Conservation (phyloP, 1,140 invertebrate species). For the Littorina saxatilis region DNA sequence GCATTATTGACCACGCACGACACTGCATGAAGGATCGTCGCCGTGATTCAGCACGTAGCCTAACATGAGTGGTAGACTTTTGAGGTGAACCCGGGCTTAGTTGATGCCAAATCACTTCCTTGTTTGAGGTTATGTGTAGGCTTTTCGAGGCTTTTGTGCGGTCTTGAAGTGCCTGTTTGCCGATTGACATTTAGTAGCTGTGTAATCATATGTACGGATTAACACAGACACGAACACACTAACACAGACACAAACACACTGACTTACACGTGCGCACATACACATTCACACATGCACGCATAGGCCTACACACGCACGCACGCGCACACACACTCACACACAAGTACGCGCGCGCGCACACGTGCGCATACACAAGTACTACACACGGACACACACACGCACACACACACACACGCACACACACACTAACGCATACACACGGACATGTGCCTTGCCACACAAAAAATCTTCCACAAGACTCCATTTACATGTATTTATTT, state of each 20-base stretch:
- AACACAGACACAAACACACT: background rate
- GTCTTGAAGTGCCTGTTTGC: background rate
- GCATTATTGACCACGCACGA: no score
- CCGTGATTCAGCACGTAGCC: no score
- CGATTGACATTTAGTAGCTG: no score
- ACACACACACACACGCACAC: background rate
- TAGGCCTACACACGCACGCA: background rate
- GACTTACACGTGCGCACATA: background rate
- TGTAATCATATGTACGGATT: no score
- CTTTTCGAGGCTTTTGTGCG: background rate
- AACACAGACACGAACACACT: background rate
- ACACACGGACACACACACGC: background rate
- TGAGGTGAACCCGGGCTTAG: no score
- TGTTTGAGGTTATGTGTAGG: no score
- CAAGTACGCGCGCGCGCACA: constrained; percentile 1
- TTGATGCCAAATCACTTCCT: no score
- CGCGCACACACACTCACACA: background rate
- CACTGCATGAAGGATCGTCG: no score
- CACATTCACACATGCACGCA: constrained; percentile 2
- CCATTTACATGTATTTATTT: background rate
- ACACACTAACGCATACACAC: background rate
- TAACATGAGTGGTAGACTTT: no score
- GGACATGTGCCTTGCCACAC: background rate
- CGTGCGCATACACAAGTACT: background rate
- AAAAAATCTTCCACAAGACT: background rate